Base-by-base conservation (phyloP, 2,888 invertebrate species). In the Stenchaetothrips biformis region DNA sequence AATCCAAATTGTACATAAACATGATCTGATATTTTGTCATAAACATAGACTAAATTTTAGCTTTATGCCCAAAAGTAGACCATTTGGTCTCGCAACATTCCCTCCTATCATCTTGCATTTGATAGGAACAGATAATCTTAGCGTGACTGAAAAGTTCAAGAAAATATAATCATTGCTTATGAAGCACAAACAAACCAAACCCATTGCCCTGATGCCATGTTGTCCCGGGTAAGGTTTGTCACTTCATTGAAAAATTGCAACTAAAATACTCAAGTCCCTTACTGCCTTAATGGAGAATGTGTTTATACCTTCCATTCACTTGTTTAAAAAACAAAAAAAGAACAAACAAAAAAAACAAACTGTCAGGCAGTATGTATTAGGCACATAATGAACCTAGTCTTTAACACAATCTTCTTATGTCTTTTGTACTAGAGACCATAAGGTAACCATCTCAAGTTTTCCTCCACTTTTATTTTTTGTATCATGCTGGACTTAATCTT, bases 311-410 rank as follows among this genome's bases (percentile, higher is more conserved):
- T 13, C 13, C 37, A 37, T 37, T 13, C 11, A 4, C 53, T 13
- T 53, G 13, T 53, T 53, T 11, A 13, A 18, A 53, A 13, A 49
- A 13, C 16, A 13, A 53, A 16, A 80, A 78, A 48, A 77, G 47
- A 78, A 77, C 48, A 48, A 48, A 21, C 78, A 80, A 78, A 47
- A 53, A 49, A 80, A 77, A 48, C 48, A 78, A 77, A 78, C 18
- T 78, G 80, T 78, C 47, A 80, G 78, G 25, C 77, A 77, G 48
- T 80, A 77, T 47, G n/a, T 80, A 37, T 37, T 37, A 37, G 37
- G 4, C 53, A 53, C 53, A 6, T 11, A 74, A 74, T 25, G 25
- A 74, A 74, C 25, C 67, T 74, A 74, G 67, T 74, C 67, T 25
- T 74, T 11, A 53, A 53, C 13, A 13, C 18, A 6, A 53, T 18